Percentiles rank a stretch among this genome's conserved stretches.
Conservation (phyloP, 2,888 invertebrate species). For the Lepidonotus clava region DNA sequence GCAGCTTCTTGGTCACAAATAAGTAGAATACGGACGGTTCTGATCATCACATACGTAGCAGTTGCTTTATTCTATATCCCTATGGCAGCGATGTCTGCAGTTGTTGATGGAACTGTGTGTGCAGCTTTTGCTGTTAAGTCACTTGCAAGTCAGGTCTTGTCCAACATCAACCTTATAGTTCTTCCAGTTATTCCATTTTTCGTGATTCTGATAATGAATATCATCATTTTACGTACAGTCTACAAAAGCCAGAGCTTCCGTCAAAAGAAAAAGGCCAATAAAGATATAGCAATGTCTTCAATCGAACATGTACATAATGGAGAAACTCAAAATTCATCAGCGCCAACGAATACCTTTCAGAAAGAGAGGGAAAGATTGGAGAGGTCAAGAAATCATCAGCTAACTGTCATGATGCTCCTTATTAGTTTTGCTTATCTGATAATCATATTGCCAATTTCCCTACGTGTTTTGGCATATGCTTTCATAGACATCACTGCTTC, state of each 20-base stretch:
- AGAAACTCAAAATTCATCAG: background rate
- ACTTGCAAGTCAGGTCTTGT: background rate
- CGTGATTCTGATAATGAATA: background rate
- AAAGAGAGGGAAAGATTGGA: background rate
- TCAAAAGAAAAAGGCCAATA: background rate
- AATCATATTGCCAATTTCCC: background rate
- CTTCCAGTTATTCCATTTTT: background rate
- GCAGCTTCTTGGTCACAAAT: background rate
- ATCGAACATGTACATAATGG: background rate
- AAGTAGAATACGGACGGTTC: background rate
- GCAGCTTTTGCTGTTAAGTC: background rate
- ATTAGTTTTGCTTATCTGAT: slow-evolving; percentile 2
- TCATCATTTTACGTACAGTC: background rate
- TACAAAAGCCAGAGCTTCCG: background rate
- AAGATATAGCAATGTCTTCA: background rate
- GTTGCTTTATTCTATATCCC: slow-evolving; percentile 10
- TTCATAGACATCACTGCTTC: background rate
- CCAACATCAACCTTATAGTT: background rate
- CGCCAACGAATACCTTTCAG: background rate
- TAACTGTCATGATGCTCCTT: slow-evolving; percentile 6
- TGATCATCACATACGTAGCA: background rate
- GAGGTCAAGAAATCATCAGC: background rate
- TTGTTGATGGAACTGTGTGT: background rate
- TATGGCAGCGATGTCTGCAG: background rate
- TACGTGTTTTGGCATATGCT: background rate